Evolutionary conservation across 2,113 vertebrate genomes (phyloP).

Genomic region (Platycercus adscitus): DNA sequence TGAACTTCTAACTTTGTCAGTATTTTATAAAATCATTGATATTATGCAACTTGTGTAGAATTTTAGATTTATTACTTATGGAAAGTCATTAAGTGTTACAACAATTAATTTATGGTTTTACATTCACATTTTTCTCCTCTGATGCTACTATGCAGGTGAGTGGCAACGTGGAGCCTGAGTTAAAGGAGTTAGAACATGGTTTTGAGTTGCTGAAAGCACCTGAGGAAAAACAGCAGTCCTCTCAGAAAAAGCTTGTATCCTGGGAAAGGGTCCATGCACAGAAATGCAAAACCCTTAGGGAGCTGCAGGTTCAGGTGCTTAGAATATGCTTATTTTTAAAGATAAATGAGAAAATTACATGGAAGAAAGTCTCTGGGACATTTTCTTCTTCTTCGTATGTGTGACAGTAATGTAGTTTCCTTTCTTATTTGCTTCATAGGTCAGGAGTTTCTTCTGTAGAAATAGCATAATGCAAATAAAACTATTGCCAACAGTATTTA

Average conservation of each 20-base stretch:
- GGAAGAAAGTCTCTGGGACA: neutral
- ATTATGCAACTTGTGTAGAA: neutral
- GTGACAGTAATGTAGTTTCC: neutral
- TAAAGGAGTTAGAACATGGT: conserved; percentile 75
- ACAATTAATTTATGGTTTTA: conserved; percentile 51
- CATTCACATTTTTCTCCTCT: conserved; percentile 39
- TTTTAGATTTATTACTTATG: neutral
- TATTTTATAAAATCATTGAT: neutral
- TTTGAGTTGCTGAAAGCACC: conserved; percentile 74
- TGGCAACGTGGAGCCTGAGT: conserved; percentile 68
- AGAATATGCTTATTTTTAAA: neutral
- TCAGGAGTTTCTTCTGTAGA: neutral
- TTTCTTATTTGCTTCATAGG: neutral
- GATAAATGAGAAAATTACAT: neutral
- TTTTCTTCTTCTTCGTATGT: conserved; percentile 53
- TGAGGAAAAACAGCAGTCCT: conserved; percentile 71
- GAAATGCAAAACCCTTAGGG: conserved; percentile 74
- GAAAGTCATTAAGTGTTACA: neutral
- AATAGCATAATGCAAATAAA: neutral
- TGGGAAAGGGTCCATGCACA: conserved; percentile 70
- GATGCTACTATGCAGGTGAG: conserved; percentile 76
- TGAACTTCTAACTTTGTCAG: neutral
- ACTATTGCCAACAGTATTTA: neutral
- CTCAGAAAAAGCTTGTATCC: conserved; percentile 74
- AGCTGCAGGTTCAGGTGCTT: conserved; percentile 83